Evolutionary conservation across 2,888 invertebrate species (phyloP).

Genomic region (Scotopteryx bipunctaria): DNA sequence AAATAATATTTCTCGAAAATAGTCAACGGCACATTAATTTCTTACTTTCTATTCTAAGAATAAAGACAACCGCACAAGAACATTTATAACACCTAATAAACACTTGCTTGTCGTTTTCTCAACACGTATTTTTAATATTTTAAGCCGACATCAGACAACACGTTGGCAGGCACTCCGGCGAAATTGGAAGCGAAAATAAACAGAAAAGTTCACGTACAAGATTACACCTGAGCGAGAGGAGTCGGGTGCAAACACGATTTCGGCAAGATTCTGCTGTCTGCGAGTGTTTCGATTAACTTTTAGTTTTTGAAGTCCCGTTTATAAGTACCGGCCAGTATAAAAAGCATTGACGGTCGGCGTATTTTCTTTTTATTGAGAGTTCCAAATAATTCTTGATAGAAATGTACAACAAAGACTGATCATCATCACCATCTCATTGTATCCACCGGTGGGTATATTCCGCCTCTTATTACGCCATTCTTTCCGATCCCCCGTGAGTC

Average conservation of each 20-base stretch:
- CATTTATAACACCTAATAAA: too few species aligned
- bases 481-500: too few species aligned
- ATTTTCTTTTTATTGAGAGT: too few species aligned
- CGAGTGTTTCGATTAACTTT: constrained; percentile 20
- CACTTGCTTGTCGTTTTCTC: neutral
- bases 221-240: constrained; percentile 70
- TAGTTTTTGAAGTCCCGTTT: neutral
- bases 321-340: neutral
- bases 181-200: constrained; percentile 82
- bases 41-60: too few species aligned
- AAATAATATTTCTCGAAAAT: too few species aligned
- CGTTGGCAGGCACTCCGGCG: constrained; percentile 76
- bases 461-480: too few species aligned
- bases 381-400: too few species aligned
- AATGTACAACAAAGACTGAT: too few species aligned
- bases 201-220: constrained; percentile 74
- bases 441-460: too few species aligned
- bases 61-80: neutral
- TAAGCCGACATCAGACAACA: constrained; percentile 75
- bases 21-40: too few species aligned
- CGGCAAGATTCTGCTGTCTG: constrained; percentile 37
- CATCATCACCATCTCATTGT: too few species aligned
- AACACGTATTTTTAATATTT: constrained; percentile 49
- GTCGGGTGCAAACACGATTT: constrained; percentile 60
- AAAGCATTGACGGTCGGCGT: too few species aligned